Conservation (phyloP, 1,140 invertebrate genomes). For the Adoxophyes honmai region DNA sequence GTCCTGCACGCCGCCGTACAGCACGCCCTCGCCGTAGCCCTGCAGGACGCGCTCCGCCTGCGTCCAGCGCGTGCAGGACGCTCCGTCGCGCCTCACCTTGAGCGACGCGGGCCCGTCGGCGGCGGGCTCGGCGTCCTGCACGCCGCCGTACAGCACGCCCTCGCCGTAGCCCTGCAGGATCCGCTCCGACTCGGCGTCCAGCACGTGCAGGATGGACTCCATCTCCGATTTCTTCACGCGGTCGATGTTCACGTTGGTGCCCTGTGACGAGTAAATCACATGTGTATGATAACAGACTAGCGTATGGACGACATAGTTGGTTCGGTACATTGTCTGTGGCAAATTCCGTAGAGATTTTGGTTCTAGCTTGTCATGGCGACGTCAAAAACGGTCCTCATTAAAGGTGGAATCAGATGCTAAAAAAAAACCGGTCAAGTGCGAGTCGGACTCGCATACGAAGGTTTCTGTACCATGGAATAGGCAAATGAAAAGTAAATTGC, state of each 20-base stretch:
- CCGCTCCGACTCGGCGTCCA: slow-evolving; percentile 62
- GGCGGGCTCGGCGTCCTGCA: slow-evolving; percentile 33
- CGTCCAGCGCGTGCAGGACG: too few species aligned
- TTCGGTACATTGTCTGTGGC: too few species aligned
- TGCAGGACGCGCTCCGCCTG: slow-evolving; percentile 58
- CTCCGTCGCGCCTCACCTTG: too few species aligned
- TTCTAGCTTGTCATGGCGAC: too few species aligned
- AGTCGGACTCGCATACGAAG: too few species aligned
- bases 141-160: slow-evolving; percentile 56
- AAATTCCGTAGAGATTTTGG: too few species aligned
- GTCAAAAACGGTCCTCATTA: too few species aligned
- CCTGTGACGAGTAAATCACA: slow-evolving; percentile 26
- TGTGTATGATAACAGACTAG: background rate
- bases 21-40: slow-evolving; percentile 34
- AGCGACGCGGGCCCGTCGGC: slow-evolving; percentile 7
- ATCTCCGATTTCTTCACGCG: slow-evolving; percentile 59
- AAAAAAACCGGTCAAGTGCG: too few species aligned
- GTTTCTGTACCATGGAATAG: too few species aligned
- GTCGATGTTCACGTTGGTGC: slow-evolving; percentile 25
- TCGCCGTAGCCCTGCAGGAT: slow-evolving; percentile 53
- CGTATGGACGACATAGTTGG: too few species aligned
- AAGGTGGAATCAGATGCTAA: too few species aligned
- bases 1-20: slow-evolving; percentile 59
- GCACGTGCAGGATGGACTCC: slow-evolving; percentile 53
- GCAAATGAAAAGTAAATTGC: too few species aligned